Conservation (phyloP, 2,113 vertebrate genomes). For the Nesoenas mayeri region DNA sequence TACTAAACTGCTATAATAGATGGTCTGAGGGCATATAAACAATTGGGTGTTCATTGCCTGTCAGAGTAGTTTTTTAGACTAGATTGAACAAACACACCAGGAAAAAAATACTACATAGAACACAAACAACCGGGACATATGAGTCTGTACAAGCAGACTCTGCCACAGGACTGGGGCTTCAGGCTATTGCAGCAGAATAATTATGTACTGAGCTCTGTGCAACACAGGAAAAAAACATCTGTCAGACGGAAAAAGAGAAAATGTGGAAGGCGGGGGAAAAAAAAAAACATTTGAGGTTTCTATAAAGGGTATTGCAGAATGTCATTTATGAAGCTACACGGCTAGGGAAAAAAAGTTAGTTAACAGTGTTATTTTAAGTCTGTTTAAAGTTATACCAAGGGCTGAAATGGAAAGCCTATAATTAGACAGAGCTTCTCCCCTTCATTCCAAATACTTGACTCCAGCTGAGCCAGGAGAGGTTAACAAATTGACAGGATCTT, state of each 20-base stretch:
- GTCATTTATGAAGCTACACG: background rate
- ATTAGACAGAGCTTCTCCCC: background rate
- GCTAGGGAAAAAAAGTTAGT: background rate
- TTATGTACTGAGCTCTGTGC: background rate
- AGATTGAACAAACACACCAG: background rate
- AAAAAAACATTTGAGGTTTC: constrained; percentile 39
- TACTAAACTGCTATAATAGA: background rate
- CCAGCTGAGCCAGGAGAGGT: background rate
- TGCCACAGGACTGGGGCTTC: background rate
- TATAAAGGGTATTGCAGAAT: constrained; percentile 19
- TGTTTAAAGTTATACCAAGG: background rate
- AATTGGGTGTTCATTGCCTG: background rate
- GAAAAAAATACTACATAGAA: background rate
- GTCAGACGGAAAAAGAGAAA: constrained; percentile 39
- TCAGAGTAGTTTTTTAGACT: background rate
- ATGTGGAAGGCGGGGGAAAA: background rate
- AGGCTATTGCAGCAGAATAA: constrained; percentile 30
- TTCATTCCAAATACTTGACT: background rate
- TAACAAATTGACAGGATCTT: background rate
- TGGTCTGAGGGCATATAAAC: background rate
- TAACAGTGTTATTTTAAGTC: constrained; percentile 1
- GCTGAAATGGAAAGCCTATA: background rate
- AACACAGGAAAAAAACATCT: background rate
- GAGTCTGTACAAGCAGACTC: background rate
- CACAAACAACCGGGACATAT: background rate